Evolutionary conservation across 2,888 invertebrate species (phyloP).

Genomic region (Xestia rhomboidea): DNA sequence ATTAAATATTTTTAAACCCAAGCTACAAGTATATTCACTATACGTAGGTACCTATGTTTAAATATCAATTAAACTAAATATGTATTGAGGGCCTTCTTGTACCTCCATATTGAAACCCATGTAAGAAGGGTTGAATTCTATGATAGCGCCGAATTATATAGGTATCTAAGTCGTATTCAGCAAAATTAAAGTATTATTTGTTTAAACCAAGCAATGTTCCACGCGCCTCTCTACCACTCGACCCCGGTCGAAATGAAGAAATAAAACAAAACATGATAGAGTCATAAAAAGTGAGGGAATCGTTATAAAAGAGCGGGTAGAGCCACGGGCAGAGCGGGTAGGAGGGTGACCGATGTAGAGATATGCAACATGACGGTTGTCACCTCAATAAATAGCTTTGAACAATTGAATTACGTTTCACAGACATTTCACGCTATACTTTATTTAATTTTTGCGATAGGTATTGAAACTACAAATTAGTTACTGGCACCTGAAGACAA

Average conservation of each 20-base stretch:
- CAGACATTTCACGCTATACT: not conserved
- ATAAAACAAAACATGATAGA: constrained; percentile 71
- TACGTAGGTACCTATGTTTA: not conserved
- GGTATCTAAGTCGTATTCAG: not conserved
- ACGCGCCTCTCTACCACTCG: not conserved
- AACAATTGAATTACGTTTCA: not conserved
- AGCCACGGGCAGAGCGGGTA: constrained; percentile 39
- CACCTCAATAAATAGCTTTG: not conserved
- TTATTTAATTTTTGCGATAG: not conserved
- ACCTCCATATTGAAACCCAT: not conserved
- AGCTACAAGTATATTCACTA: not conserved
- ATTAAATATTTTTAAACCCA: not conserved
- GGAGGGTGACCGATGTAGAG: constrained; percentile 12
- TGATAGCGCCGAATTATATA: not conserved
- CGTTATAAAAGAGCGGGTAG: constrained; percentile 67
- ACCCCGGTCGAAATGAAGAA: constrained; percentile 43
- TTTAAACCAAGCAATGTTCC: not conserved
- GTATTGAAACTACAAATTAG: not conserved
- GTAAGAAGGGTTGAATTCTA: not conserved
- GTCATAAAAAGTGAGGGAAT: constrained; percentile 72
- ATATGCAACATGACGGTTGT: constrained; percentile 3
- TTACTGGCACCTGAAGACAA: not conserved
- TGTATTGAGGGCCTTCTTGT: not conserved
- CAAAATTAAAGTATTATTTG: not conserved
- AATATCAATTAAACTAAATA: not conserved